A percentile compares a stretch with the other conserved stretches of the same genome.
Evolutionary conservation across 2,797 vertebrate genomes (phyloP).

Genomic region (Neosilurus hyrtlii): DNA sequence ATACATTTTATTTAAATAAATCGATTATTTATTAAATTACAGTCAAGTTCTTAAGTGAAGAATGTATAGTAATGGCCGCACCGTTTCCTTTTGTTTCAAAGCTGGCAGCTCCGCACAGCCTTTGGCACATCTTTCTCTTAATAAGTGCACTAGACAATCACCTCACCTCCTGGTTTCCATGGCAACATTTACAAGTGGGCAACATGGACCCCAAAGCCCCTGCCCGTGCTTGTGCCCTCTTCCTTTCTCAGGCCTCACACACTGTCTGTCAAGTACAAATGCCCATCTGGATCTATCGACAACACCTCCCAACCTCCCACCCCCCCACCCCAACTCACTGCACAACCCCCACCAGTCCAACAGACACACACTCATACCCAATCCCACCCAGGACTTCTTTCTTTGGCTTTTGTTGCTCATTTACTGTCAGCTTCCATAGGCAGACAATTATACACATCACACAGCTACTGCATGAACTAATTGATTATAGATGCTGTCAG

Average conservation of each 20-base stretch:
- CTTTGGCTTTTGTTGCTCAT: constrained; percentile 69
- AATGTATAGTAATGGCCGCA: background rate
- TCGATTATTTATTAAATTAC: background rate
- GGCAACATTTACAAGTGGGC: constrained; percentile 73
- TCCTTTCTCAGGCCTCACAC: constrained; percentile 30
- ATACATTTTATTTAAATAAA: background rate
- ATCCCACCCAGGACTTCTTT: constrained; percentile 48
- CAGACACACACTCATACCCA: constrained; percentile 19
- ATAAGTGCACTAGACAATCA: constrained; percentile 62
- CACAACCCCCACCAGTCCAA: background rate
- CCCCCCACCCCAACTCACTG: background rate
- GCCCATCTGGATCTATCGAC: constrained; percentile 41
- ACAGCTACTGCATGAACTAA: constrained; percentile 71
- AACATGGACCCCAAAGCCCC: constrained; percentile 58
- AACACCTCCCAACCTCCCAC: constrained; percentile 1
- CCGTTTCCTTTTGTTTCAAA: background rate
- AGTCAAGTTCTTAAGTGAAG: background rate
- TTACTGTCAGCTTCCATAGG: constrained; percentile 71
- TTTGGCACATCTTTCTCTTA: constrained; percentile 54
- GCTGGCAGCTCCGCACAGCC: constrained; percentile 54
- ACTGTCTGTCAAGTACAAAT: constrained; percentile 45
- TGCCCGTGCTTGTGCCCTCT: constrained; percentile 31
- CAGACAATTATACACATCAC: constrained; percentile 65
- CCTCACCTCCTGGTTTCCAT: constrained; percentile 70
- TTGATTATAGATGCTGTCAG: constrained; percentile 74